Base-by-base conservation (phyloP, 1,140 invertebrate genomes). In the Bradynema listronoti region DNA sequence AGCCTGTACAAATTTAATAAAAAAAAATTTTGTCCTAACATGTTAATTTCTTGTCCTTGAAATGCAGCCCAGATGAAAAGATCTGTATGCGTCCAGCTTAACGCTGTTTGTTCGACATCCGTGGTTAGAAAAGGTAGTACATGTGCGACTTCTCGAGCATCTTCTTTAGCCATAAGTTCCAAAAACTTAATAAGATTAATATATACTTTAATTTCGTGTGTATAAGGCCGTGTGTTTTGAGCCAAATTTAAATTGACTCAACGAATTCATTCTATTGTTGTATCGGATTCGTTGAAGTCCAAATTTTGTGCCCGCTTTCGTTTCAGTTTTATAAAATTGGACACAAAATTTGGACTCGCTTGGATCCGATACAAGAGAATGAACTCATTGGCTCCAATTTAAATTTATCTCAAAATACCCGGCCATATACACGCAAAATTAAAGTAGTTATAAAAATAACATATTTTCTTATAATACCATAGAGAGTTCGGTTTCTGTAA, bases 1-100 rank as follows among this genome's bases (percentile, higher is more conserved):
- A n/a, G n/a, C n/a, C n/a, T n/a, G n/a, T n/a, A n/a, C n/a, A n/a
- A n/a, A n/a, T n/a, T n/a, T n/a, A n/a, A n/a, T n/a, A n/a, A n/a
- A n/a, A n/a, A n/a, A n/a, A n/a, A n/a, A n/a, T n/a, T n/a, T n/a
- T n/a, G n/a, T n/a, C n/a, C n/a, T n/a, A n/a, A n/a, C 52, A 61
- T 22, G n/a, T 61, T 39, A 27, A 3, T 11, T 27, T 58, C 30
- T 19, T 65, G 27, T 25, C 4, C 50, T 32, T 64, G 42, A 66
- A 22, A 63, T 24, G 61, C 27, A 3, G 63, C 61, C 61, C 63
- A 63, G 14, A 65, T 19, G 33, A 63, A 63, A 0, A 63, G 56
- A 16, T 63, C 61, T 19, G 52, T 51, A 7, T 57, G 19, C 1
- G 57, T 36, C 61, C 61, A 63, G 16, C 62, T 65, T 5, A 63